Percentiles rank a stretch among this genome's conserved stretches.
phyloP scores from a whole-genome alignment of 2,797 vertebrate species.

The Buphagus erythrorhynchus region DNA sequence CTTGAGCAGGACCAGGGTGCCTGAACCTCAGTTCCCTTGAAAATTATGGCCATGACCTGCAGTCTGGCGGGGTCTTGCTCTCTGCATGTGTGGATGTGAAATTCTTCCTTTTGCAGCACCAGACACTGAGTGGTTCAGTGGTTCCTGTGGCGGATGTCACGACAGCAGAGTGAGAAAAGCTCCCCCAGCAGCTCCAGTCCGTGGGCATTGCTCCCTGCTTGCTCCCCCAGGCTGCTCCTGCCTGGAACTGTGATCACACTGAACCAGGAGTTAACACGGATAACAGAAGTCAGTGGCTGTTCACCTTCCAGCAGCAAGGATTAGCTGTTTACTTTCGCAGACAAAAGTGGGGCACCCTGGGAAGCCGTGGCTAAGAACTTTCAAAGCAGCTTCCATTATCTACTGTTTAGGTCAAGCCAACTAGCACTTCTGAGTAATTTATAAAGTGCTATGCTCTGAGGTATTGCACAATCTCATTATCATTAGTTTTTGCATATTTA shows the following conservation, averaged over 20 bases:
- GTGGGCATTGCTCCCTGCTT: not conserved
- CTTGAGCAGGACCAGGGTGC: not conserved
- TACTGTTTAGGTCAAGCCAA: slow-evolving; percentile 91
- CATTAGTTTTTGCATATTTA: slow-evolving; percentile 99
- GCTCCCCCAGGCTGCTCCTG: not conserved
- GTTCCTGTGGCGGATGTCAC: fast-evolving
- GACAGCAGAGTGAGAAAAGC: not conserved
- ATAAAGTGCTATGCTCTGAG: slow-evolving; percentile 94
- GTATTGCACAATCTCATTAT: slow-evolving; percentile 99
- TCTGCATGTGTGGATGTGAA: fast-evolving
- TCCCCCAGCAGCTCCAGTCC: no score
- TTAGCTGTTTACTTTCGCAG: slow-evolving; percentile 63
- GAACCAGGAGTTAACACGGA: not conserved
- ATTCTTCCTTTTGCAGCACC: not conserved
- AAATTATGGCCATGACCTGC: not conserved
- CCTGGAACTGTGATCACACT: not conserved
- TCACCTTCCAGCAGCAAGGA: slow-evolving; percentile 24
- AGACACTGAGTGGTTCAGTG: fast-evolving
- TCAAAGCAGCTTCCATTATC: slow-evolving; percentile 83
- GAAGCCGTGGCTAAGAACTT: slow-evolving; percentile 72
- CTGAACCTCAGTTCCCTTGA: not conserved
- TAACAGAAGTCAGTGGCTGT: not conserved
- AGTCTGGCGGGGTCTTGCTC: fast-evolving
- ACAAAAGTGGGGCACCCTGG: slow-evolving; percentile 17
- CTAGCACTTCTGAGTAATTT: slow-evolving; percentile 96